These are phyloP conservation scores for Alfaro cultratus DNA, from an alignment of 2,797 vertebrate species.

Conservation along the genomic window DNA sequence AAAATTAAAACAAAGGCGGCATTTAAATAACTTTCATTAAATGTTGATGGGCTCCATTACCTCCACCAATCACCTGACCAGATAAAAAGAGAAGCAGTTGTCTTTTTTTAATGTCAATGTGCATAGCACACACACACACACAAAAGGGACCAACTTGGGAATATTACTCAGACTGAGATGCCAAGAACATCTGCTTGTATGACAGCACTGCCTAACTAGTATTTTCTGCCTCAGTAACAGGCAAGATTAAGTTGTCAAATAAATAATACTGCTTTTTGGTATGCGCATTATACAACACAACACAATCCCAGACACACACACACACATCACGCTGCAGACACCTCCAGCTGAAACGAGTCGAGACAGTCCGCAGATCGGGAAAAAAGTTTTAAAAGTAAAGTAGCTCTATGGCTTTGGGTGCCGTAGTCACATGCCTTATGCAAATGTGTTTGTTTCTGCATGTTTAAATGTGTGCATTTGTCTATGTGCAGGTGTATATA, in stretches of 20 bases:
- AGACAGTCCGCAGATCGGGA: constrained; percentile 41
- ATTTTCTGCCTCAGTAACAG: constrained; percentile 18
- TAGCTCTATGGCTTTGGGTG: not conserved
- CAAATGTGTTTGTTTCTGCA: not conserved
- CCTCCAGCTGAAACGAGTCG: constrained; percentile 35
- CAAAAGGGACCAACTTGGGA: constrained; percentile 2
- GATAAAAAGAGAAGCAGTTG: constrained; percentile 20
- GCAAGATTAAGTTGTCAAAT: constrained; percentile 28
- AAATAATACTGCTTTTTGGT: constrained; percentile 19
- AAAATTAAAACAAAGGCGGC: constrained; percentile 40
- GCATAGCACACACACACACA: not conserved
- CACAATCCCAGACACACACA: constrained; percentile 1
- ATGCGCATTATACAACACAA: constrained; percentile 15
- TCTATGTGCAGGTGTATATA: not conserved
- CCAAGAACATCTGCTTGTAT: constrained; percentile 10
- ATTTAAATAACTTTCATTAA: constrained; percentile 59
- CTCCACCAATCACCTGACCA: constrained; percentile 27
- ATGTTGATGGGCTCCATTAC: constrained; percentile 47
- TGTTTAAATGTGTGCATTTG: not conserved
- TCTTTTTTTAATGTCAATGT: constrained; percentile 6
- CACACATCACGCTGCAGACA: constrained; percentile 37
- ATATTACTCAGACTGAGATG: not conserved
- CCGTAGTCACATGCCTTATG: not conserved
- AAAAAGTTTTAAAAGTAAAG: not conserved
- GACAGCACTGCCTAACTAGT: constrained; percentile 7